These are phyloP conservation scores for Saccostrea cuccullata DNA, from an alignment of 1,140 invertebrate species.

Conservation along the genomic window DNA sequence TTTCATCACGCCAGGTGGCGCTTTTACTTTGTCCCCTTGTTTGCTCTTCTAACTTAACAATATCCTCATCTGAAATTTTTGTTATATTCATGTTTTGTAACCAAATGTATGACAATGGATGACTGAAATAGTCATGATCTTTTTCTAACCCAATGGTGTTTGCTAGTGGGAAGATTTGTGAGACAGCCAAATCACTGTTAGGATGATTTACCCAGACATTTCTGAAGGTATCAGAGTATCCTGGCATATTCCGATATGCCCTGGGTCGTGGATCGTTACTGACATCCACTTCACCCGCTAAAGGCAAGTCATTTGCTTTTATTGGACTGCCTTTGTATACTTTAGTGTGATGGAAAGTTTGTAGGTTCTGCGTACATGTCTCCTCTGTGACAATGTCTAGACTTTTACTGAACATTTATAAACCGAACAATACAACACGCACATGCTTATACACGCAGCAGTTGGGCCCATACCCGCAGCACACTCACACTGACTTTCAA, in stretches of 20 bases:
- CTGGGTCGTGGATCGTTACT: slow-evolving; percentile 52
- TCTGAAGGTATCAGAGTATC: slow-evolving; percentile 48
- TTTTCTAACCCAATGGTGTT: slow-evolving; percentile 26
- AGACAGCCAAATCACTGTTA: neutral
- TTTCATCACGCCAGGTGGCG: too few species aligned
- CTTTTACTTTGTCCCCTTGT: neutral
- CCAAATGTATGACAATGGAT: neutral
- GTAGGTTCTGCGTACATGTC: slow-evolving; percentile 60
- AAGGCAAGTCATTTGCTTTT: slow-evolving; percentile 42
- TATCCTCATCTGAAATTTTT: neutral
- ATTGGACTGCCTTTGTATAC: slow-evolving; percentile 52
- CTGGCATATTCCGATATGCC: neutral
- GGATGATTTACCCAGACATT: slow-evolving; percentile 55
- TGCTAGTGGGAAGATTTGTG: too few species aligned
- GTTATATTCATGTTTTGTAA: slow-evolving; percentile 12
- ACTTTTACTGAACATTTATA: slow-evolving; percentile 27
- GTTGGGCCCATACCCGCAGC: slow-evolving; percentile 54
- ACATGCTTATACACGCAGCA: slow-evolving; percentile 63
- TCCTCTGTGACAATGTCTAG: slow-evolving; percentile 44
- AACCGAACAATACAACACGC: slow-evolving; percentile 47
- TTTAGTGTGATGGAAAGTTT: slow-evolving; percentile 55
- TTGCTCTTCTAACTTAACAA: neutral
- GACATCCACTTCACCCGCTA: slow-evolving; percentile 19
- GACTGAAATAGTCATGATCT: slow-evolving; percentile 54
- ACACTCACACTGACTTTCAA: slow-evolving; percentile 53